Evolutionary conservation across 2,888 invertebrate species (phyloP).

Genomic region (Muschampia plurimacula): DNA sequence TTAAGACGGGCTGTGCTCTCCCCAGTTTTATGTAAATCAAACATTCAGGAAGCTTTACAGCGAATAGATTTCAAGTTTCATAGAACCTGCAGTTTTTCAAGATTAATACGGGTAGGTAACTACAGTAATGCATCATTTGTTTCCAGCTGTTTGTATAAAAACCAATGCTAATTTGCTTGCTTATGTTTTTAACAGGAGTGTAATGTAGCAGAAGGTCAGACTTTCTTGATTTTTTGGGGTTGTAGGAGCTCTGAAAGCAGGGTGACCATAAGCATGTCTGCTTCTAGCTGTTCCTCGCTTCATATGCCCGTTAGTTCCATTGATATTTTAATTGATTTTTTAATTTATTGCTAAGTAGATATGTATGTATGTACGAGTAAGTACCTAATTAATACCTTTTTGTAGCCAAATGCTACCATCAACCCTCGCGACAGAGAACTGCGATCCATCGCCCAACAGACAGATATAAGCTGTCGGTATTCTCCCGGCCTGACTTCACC

Average conservation of each 20-base stretch:
- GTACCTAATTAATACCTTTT: neutral
- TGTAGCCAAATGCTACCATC: constrained; percentile 40
- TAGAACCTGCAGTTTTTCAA: constrained; percentile 69
- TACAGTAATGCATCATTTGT: neutral
- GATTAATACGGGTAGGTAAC: constrained; percentile 46
- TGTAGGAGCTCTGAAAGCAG: constrained; percentile 67
- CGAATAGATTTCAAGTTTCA: constrained; percentile 70
- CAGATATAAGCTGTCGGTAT: constrained; percentile 72
- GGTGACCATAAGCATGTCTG: constrained; percentile 70
- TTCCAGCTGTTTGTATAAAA: neutral
- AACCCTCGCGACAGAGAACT: constrained; percentile 60
- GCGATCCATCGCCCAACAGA: constrained; percentile 72
- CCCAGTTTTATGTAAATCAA: constrained; percentile 60
- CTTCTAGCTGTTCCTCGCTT: constrained; percentile 71
- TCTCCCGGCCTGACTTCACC: constrained; percentile 63
- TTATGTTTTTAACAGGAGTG: constrained; percentile 62
- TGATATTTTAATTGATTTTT: neutral
- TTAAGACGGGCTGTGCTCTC: constrained; percentile 63
- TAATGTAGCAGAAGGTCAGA: constrained; percentile 70
- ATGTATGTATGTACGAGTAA: neutral
- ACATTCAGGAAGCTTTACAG: constrained; percentile 67
- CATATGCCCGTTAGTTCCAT: constrained; percentile 57
- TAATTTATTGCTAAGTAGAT: no score
- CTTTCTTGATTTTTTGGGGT: constrained; percentile 75
- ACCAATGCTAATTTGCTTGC: constrained; percentile 11